Evolutionary conservation across 2,888 invertebrate genomes (phyloP).

Genomic region (Drosophila dives): DNA sequence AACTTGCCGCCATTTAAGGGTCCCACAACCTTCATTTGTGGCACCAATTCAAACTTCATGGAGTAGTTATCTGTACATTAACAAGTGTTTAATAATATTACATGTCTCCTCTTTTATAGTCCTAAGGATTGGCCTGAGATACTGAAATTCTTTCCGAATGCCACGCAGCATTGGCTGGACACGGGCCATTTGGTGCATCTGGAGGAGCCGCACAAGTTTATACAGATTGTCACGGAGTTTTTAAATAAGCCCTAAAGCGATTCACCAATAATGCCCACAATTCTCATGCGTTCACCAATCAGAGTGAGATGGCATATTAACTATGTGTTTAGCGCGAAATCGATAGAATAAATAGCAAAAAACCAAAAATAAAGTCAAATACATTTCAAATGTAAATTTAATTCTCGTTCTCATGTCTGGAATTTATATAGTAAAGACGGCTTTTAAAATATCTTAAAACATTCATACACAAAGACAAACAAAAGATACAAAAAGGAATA

Average conservation of each 20-base stretch:
- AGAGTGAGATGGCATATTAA: slow-evolving; percentile 37
- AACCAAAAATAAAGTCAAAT: slow-evolving; percentile 10
- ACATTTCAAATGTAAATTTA: slow-evolving; percentile 74
- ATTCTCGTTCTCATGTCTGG: slow-evolving; percentile 58
- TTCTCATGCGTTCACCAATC: slow-evolving; percentile 10
- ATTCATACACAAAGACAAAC: slow-evolving; percentile 14
- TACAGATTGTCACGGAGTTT: slow-evolving; percentile 84
- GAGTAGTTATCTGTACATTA: slow-evolving; percentile 85
- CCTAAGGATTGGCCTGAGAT: slow-evolving; percentile 87
- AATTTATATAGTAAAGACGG: slow-evolving; percentile 49
- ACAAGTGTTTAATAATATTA: background rate
- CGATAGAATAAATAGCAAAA: background rate
- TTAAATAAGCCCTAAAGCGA: slow-evolving; percentile 61
- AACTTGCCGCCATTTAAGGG: slow-evolving; percentile 85
- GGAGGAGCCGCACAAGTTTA: slow-evolving; percentile 90
- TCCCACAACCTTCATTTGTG: slow-evolving; percentile 93
- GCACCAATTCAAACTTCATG: slow-evolving; percentile 92
- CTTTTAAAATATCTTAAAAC: slow-evolving; percentile 45
- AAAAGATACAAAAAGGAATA: background rate
- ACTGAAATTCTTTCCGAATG: slow-evolving; percentile 88
- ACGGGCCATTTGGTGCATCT: slow-evolving; percentile 98
- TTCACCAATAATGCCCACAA: background rate
- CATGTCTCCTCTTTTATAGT: slow-evolving; percentile 72
- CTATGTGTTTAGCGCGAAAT: background rate
- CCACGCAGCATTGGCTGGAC: slow-evolving; percentile 85